These are phyloP conservation scores for Zaprionus ghesquierei DNA, from an alignment of 1,140 invertebrate genomes.

Conservation along the genomic window DNA sequence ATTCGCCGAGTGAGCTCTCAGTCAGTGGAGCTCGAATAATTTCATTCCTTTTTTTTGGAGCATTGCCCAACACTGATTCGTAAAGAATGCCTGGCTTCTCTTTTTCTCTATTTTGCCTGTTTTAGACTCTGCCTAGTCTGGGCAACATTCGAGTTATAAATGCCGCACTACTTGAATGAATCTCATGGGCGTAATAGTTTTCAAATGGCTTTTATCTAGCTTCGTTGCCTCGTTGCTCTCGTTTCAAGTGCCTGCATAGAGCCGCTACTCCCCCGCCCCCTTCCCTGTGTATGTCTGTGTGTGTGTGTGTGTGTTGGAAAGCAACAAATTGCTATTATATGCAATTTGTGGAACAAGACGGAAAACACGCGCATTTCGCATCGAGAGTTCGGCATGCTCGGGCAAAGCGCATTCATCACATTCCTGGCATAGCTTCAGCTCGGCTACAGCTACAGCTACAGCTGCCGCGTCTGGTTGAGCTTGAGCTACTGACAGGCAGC, in stretches of 20 bases:
- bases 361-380: conserved; percentile 38
- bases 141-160: conserved; percentile 75
- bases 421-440: conserved; percentile 14
- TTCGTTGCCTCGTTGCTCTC: conserved; percentile 21
- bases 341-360: conserved; percentile 46
- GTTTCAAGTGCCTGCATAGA: neutral
- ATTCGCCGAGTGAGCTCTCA: neutral
- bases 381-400: conserved; percentile 14
- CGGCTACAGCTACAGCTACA: neutral
- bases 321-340: conserved; percentile 64
- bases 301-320: neutral
- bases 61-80: conserved; percentile 51
- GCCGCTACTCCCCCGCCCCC: neutral
- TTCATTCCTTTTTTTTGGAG: neutral
- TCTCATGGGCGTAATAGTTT: conserved; percentile 78
- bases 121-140: conserved; percentile 42
- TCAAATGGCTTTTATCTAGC: conserved; percentile 71
- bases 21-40: neutral
- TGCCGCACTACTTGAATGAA: conserved; percentile 78
- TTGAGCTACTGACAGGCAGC: conserved; percentile 13
- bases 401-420: conserved; percentile 20
- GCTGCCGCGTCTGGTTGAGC: neutral
- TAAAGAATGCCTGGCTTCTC: conserved; percentile 16
- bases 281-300: neutral
- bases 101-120: conserved; percentile 10